These are phyloP conservation scores for Dendrolimus pini DNA, from an alignment of 2,888 invertebrate species.

Conservation along the genomic window DNA sequence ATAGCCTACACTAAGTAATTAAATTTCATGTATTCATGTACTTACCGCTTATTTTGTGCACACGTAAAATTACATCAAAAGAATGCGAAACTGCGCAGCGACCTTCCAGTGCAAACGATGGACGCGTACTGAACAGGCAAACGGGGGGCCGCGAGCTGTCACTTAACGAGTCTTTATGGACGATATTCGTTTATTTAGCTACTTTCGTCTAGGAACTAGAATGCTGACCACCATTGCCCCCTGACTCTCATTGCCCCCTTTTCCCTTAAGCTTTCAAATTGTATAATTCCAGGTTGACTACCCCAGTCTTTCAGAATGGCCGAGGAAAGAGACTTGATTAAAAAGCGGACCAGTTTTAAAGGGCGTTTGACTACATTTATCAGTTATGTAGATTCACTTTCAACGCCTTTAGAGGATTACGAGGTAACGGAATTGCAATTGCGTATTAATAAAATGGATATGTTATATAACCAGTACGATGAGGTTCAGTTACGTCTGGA, in stretches of 20 bases:
- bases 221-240: conserved; percentile 9
- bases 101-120: conserved; percentile 10
- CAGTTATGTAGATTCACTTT: neutral
- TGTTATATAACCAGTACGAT: neutral
- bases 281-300: neutral
- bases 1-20: conserved; percentile 10
- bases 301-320: neutral
- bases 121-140: conserved; percentile 5
- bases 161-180: conserved; percentile 8
- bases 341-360: neutral
- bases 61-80: conserved; percentile 16
- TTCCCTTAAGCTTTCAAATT: no score
- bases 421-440: neutral
- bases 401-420: neutral
- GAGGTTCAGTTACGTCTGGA: neutral
- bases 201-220: conserved; percentile 9
- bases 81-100: conserved; percentile 10
- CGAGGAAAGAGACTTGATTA: neutral
- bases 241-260: neutral
- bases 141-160: conserved; percentile 9
- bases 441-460: neutral
- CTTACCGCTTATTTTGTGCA: conserved; percentile 13
- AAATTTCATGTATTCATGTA: conserved; percentile 9
- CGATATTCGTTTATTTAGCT: conserved; percentile 10
- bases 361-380: neutral